phyloP scores from a whole-genome alignment of 1,140 invertebrate species.

The Cylas formicarius region DNA sequence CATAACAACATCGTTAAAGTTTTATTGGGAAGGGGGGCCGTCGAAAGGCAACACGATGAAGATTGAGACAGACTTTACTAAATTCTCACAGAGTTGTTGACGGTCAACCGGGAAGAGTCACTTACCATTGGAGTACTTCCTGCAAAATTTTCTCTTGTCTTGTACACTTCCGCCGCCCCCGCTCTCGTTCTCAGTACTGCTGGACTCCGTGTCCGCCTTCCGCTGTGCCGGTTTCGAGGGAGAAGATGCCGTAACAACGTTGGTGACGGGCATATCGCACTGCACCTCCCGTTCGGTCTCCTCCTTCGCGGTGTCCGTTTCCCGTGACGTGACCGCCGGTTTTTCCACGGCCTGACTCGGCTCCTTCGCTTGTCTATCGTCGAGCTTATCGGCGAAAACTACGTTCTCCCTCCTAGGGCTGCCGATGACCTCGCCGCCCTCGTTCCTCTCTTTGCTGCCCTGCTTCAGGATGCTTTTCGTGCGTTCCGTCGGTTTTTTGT shows the following conservation, averaged over 20 bases:
- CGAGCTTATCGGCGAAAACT: slow-evolving; percentile 30
- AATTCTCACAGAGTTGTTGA: too few relatives aligned
- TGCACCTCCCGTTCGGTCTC: slow-evolving; percentile 23
- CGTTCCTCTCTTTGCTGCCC: slow-evolving; percentile 34
- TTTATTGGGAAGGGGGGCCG: too few relatives aligned
- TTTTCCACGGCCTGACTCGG: slow-evolving; percentile 1
- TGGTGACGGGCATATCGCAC: slow-evolving; percentile 10
- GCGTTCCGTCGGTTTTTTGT: slow-evolving; percentile 29
- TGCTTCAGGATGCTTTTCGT: slow-evolving; percentile 41
- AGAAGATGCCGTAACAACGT: neutral
- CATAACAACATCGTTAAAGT: too few relatives aligned
- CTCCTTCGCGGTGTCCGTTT: slow-evolving; percentile 15
- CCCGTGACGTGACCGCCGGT: slow-evolving; percentile 1
- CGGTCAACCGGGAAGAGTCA: too few relatives aligned
- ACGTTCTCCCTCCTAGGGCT: slow-evolving; percentile 38
- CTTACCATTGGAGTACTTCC: slow-evolving; percentile 18
- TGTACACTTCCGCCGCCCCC: slow-evolving; percentile 18
- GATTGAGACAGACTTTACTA: too few relatives aligned
- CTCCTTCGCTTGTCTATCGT: slow-evolving; percentile 13
- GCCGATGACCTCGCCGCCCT: slow-evolving; percentile 21
- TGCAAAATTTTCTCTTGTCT: slow-evolving; percentile 11
- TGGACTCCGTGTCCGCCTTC: slow-evolving; percentile 28
- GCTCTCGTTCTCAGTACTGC: slow-evolving; percentile 29
- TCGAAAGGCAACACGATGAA: too few relatives aligned
- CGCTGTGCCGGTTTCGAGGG: slow-evolving; percentile 17